Base-by-base conservation (phyloP, 2,797 vertebrate genomes). In the Coendou prehensilis region DNA sequence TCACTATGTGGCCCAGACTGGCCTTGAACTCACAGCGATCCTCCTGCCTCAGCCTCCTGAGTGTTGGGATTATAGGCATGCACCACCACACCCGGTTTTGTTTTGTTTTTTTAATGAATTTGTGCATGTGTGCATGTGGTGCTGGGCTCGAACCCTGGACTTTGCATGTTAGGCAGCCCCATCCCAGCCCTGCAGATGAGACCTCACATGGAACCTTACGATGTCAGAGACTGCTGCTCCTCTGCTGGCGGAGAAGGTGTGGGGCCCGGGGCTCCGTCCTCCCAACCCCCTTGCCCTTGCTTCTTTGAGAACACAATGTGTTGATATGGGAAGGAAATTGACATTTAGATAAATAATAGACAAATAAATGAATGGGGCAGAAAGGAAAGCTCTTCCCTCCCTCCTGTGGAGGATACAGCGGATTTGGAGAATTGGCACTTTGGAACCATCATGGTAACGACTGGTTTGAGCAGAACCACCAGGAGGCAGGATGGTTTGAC, bases 261-360 rank as follows among this genome's bases (percentile, higher is more conserved):
- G 50, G 13, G 26, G 54, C n/a, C 30, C n/a, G 4, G 88, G 37
- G 13, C 57, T 80, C 63, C 15, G 20, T 28, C 63, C 33, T 91
- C 84, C 47, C 5, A 17, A 59, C 17, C 54, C 64, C 54, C 26
- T 15, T 8, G 7, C 9, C 69, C 59, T 93, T 26, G 37, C 23
- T 37, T 61, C 23, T 71, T 50, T 50, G 30, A 93, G 69, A n/a
- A 76, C 63, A 92, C 20, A 89, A 9, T 10, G 69, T 37, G 9
- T 61, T 93, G 26, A 75, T 75, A 94, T 41, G 67, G 59, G 91
- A 78, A 92, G 33, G 33, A 89, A 87, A 9, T 52, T 50, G 91
- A 41, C 50, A 82, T 45, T 84, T 33, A 83, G 96, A 86, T 45
- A 87, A 52, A 6, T 18, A 71, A 80, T 2, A 63, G 45, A 83